Conservation (phyloP, 2,888 invertebrate species). For the Tetragonisca angustula region DNA sequence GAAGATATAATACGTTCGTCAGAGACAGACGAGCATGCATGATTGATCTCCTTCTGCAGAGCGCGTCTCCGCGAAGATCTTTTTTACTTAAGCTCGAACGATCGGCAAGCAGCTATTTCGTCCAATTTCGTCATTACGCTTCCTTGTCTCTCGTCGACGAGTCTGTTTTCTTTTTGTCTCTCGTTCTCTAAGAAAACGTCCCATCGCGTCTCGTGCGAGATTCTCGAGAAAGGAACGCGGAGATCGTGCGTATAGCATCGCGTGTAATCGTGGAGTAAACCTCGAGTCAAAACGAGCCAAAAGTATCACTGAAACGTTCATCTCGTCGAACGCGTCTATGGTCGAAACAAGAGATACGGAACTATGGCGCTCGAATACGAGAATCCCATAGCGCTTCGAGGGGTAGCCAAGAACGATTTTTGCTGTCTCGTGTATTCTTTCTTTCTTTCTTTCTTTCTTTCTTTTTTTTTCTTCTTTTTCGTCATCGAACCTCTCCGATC, state of each 20-base stretch:
- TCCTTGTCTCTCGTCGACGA: neutral
- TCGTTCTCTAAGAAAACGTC: neutral
- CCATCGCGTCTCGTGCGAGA: neutral
- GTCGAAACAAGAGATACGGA: neutral
- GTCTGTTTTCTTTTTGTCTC: neutral
- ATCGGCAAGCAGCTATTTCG: slow-evolving; percentile 28
- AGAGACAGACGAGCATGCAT: slow-evolving; percentile 63
- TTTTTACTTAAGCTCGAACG: slow-evolving; percentile 39
- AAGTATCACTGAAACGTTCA: neutral
- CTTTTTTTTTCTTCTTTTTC: neutral
- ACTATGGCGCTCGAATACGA: neutral
- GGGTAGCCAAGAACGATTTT: neutral
- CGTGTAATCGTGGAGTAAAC: neutral
- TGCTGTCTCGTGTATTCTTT: slow-evolving; percentile 13
- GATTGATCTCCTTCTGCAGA: slow-evolving; percentile 46
- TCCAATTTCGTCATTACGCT: slow-evolving; percentile 4
- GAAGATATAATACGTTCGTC: slow-evolving; percentile 53
- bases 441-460: no score
- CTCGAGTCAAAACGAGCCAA: neutral
- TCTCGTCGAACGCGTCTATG: neutral
- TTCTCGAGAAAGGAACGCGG: neutral
- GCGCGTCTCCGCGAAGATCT: slow-evolving; percentile 40
- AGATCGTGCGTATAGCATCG: neutral
- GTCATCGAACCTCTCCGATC: slow-evolving; percentile 46
- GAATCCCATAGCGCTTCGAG: neutral